Base-by-base conservation (phyloP, 2,888 invertebrate species). In the Sphinx pinastri region DNA sequence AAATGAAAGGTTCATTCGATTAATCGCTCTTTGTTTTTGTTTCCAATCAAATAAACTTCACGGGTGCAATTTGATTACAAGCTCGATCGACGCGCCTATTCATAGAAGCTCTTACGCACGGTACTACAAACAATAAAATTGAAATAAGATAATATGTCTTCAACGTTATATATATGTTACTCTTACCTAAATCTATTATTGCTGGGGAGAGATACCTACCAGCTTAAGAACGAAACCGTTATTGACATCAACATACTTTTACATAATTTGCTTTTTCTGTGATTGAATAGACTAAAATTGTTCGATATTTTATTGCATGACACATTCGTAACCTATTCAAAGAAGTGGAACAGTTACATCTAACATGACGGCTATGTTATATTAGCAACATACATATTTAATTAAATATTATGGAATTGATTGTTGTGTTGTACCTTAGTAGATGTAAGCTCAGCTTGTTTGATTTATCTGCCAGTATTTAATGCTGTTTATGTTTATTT, bases 401-500 rank as follows among this genome's bases (percentile, higher is more conserved):
- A 68, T 68, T 47, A 54, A 54, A 52, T 45, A 38, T 58, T 67
- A 70, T 59, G 51, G 59, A 80, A 82, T 77, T 86, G 81, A 81
- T 84, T 86, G 82, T 85, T 68, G 81, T 85, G 84, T 84, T 88
- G 84, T 88, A 85, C 82, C 82, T 87, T 81, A 81, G 87, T 89
- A 88, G 88, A 87, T 86, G 87, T 76, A 81, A 80, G 83, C 82
- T 85, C 85, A 84, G 89, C 90, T 90, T 90, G 89, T 90, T 90
- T 89, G 89, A 86, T 86, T 88, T 80, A 86, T 85, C 80, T 87
- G 90, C 89, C 90, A 89, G 90, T 88, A 87, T 84, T 86, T 84
- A 85, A 82, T 83, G 84, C 84, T 83, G 81, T 83, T 82, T 83
- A 80, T 74, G 73, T 74, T 75, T 75, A 63, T 74, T 63, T 68